A percentile compares a stretch with the other conserved stretches of the same genome.
These are phyloP conservation scores for Vandiemenella viatica DNA, from an alignment of 2,888 invertebrate species.

Conservation along the genomic window DNA sequence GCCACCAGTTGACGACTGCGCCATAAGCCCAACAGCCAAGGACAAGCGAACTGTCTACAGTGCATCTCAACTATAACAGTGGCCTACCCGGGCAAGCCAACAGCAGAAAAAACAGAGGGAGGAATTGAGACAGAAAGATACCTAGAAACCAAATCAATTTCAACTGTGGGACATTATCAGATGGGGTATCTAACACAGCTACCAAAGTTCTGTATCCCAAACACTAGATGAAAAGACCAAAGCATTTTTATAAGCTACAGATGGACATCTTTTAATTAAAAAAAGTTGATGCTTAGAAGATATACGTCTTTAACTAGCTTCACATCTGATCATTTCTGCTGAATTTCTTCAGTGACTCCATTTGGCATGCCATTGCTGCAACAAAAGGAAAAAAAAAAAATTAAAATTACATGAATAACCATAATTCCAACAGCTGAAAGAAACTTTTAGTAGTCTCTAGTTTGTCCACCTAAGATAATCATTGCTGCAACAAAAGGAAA, in stretches of 20 bases:
- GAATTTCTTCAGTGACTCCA: slow-evolving; percentile 16
- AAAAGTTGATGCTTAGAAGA: slow-evolving; percentile 14
- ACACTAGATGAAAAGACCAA: slow-evolving; percentile 14
- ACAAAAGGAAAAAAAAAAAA: slow-evolving; percentile 4
- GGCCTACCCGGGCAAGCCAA: slow-evolving; percentile 10
- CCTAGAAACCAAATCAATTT: slow-evolving; percentile 13
- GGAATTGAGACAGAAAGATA: slow-evolving; percentile 6
- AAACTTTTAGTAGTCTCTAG: too few species aligned
- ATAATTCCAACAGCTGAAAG: too few species aligned
- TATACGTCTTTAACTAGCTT: slow-evolving; percentile 12
- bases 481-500: too few species aligned
- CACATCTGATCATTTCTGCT: slow-evolving; percentile 12
- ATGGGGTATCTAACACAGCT: slow-evolving; percentile 15
- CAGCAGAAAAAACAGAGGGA: slow-evolving; percentile 12
- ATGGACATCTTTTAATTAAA: slow-evolving; percentile 14
- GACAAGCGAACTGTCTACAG: slow-evolving; percentile 13
- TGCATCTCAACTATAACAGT: slow-evolving; percentile 10
- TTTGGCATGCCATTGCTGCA: slow-evolving; percentile 16
- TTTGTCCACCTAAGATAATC: too few species aligned
- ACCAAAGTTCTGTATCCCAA: slow-evolving; percentile 14
- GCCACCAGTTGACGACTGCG: slow-evolving; percentile 3
- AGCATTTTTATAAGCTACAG: slow-evolving; percentile 14
- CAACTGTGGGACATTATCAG: slow-evolving; percentile 11
- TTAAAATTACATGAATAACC: too few species aligned
- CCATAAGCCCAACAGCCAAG: slow-evolving; percentile 12